These are phyloP conservation scores for Diplodus puntazzo DNA, from an alignment of 2,797 vertebrate species.

Conservation along the genomic window DNA sequence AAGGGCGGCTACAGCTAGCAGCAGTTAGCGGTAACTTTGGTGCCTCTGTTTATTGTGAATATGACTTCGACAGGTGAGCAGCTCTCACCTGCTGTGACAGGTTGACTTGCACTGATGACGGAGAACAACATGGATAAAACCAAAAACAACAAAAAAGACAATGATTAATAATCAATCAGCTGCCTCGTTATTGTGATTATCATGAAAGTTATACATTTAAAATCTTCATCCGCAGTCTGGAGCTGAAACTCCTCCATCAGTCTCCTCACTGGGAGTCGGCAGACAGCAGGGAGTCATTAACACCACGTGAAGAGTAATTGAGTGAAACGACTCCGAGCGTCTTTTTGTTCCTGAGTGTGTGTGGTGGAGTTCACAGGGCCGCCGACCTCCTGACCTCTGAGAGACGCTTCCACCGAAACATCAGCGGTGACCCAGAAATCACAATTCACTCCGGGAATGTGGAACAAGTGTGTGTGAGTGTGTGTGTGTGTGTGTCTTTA, in stretches of 20 bases:
- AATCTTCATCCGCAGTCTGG: neutral
- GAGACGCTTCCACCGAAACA: constrained; percentile 53
- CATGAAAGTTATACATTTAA: no score
- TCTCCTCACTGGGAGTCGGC: neutral
- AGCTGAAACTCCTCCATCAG: neutral
- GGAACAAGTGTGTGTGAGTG: constrained; percentile 35
- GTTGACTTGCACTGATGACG: neutral
- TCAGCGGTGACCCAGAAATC: constrained; percentile 77
- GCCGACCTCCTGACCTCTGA: constrained; percentile 59
- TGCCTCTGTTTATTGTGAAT: no score
- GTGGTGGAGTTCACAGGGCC: constrained; percentile 37
- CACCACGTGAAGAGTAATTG: constrained; percentile 46
- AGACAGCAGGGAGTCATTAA: constrained; percentile 53
- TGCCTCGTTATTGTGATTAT: neutral
- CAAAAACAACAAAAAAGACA: neutral
- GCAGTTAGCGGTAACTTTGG: no score
- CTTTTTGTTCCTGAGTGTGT: constrained; percentile 49
- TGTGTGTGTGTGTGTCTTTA: constrained; percentile 7
- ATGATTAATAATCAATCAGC: neutral
- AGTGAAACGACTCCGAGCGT: constrained; percentile 46
- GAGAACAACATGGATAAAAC: neutral
- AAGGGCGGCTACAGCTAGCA: no score
- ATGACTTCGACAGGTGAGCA: no score
- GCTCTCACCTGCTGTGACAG: neutral
- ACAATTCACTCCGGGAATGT: constrained; percentile 58